Base-by-base conservation (phyloP, 2,888 invertebrate species). In the Cybosia mesomella region DNA sequence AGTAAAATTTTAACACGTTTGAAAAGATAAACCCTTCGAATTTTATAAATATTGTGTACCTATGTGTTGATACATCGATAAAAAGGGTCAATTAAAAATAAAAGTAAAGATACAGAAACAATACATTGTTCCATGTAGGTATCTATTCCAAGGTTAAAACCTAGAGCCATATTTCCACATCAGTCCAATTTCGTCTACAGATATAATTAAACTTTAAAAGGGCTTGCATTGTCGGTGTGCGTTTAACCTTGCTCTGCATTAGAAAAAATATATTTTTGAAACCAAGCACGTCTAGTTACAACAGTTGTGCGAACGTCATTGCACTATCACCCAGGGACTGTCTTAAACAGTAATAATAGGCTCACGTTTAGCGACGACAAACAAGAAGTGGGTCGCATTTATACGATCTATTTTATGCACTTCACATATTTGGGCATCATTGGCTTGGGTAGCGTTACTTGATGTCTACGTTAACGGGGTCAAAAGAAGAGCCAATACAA, bases 291-390 rank as follows among this genome's bases (percentile, higher is more conserved):
- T 81, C 53, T 34, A 36, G 43, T 81, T 80, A 74, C 79, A 70
- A 66, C 79, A 81, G 69, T n/a, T 2, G 43, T 15, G 28, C 21
- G 5, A 9, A 70, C 68, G 71, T 39, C 63, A 43, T 77, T 76
- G 73, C 72, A 68, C 71, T 68, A 60, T 53, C 22, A 55, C 62
- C 64, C 60, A 18, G 63, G 55, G 59, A 68, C 43, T 78, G 77
- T 81, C 71, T 77, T 82, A 80, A 82, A 80, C 76, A 78, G 76
- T 69, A 74, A 69, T 78, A 81, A 78, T 65, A 66, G 70, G 72
- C 34, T 39, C 15, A 55, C 28, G 32, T 89, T 86, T 73, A 43
- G 86, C 82, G 89, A 89, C 72, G 63, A 75, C 64, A 22, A 77
- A 32, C n/a, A 28, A 58, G 10, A 58, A 58, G 71, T 75, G 82